A percentile compares a stretch with the other conserved stretches of the same genome.
phyloP scores from a whole-genome alignment of 1,140 invertebrate species.

The Sarcophaga bullata region DNA sequence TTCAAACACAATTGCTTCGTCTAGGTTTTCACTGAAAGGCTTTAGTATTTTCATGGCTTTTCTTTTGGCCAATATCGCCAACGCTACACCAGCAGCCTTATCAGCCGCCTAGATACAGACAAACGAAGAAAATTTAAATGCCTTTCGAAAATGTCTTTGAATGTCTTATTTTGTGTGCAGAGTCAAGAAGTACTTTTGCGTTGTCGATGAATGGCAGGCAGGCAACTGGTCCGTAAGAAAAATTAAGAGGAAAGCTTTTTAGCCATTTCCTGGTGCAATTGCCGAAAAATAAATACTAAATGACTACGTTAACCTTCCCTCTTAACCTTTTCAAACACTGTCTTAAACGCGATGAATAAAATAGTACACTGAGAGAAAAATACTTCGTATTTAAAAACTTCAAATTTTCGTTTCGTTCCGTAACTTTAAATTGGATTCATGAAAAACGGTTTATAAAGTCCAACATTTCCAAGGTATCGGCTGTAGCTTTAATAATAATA shows the following conservation, averaged over 20 bases:
- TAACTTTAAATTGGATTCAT: too few species aligned
- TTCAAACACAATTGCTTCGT: not conserved
- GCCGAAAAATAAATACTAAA: not conserved
- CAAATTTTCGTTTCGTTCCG: too few species aligned
- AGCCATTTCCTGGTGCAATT: constrained; percentile 26
- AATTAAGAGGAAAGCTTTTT: constrained; percentile 12
- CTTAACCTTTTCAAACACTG: not conserved
- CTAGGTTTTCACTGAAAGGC: not conserved
- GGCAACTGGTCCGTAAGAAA: not conserved
- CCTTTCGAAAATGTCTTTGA: not conserved
- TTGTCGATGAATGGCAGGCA: constrained; percentile 13
- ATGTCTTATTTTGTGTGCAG: not conserved
- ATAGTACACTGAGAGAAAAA: too few species aligned
- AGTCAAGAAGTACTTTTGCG: constrained; percentile 2
- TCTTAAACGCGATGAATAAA: too few species aligned
- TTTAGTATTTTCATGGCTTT: not conserved
- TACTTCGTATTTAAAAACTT: too few species aligned
- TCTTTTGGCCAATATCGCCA: too few species aligned
- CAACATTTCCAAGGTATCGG: too few species aligned
- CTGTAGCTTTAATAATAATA: too few species aligned
- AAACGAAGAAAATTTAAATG: not conserved
- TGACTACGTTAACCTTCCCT: not conserved
- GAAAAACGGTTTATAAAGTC: too few species aligned
- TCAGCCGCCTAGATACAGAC: too few species aligned
- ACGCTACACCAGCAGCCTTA: not conserved